phyloP scores from a whole-genome alignment of 2,113 vertebrate genomes.

The Myrmecophaga tridactyla region DNA sequence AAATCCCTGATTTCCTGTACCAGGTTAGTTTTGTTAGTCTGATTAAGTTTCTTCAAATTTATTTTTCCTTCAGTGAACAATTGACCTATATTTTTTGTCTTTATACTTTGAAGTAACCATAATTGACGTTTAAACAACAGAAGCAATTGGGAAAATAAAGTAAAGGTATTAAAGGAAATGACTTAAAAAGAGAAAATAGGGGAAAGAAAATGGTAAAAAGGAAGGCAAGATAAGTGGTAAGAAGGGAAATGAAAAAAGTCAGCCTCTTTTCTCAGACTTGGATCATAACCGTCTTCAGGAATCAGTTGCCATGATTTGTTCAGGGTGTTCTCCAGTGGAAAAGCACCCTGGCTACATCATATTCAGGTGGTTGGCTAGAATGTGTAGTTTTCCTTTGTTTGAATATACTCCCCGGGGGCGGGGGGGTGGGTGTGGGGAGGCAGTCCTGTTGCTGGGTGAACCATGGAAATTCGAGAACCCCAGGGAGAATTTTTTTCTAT shows the following conservation, averaged over 20 bases:
- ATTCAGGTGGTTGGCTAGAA: not conserved
- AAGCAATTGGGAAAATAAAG: not conserved
- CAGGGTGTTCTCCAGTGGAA: not conserved
- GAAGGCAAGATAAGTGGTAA: not conserved
- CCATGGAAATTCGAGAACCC: not conserved
- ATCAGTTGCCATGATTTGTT: rapidly evolving
- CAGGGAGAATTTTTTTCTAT: not conserved
- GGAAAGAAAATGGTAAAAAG: not conserved
- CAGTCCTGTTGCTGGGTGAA: not conserved
- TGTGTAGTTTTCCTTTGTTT: not conserved
- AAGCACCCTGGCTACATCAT: rapidly evolving
- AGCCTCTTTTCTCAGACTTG: not conserved
- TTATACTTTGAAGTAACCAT: not conserved
- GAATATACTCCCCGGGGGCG: not conserved
- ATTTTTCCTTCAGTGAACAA: not conserved
- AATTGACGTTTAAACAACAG: not conserved
- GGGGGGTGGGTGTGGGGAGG: too few species aligned
- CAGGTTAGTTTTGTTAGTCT: not conserved
- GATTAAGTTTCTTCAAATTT: not conserved
- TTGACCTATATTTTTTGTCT: not conserved
- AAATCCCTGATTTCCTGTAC: not conserved
- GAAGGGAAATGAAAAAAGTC: not conserved
- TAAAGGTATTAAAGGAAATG: not conserved
- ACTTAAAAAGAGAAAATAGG: not conserved
- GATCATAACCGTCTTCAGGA: not conserved